Conservation (phyloP, 2,797 vertebrate genomes). For the Borostomias antarcticus region DNA sequence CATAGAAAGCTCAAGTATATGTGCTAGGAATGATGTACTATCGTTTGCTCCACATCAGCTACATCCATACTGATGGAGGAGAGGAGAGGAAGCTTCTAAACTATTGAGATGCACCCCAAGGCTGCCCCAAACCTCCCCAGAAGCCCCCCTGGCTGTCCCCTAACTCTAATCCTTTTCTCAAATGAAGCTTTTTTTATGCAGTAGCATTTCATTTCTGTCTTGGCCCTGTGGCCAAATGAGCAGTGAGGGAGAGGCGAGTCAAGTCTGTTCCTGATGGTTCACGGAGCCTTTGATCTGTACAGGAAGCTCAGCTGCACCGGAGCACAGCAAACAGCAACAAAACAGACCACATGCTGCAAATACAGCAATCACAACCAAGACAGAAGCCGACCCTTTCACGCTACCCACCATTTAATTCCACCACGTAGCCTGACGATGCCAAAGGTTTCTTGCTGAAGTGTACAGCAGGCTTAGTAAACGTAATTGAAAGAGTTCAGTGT, state of each 20-base stretch:
- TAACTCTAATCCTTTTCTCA: slow-evolving; percentile 50
- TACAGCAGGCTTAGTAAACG: background rate
- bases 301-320: background rate
- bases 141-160: slow-evolving; percentile 12
- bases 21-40: too few species aligned
- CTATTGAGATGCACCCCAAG: background rate
- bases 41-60: too few species aligned
- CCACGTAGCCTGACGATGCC: too few species aligned
- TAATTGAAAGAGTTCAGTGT: background rate
- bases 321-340: background rate
- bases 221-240: slow-evolving; percentile 69
- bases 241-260: slow-evolving; percentile 53
- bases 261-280: background rate
- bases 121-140: background rate
- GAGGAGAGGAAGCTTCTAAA: too few species aligned
- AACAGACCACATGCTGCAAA: background rate
- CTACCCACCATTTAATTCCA: too few species aligned
- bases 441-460: too few species aligned
- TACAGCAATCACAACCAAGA: background rate
- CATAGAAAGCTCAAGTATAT: too few species aligned
- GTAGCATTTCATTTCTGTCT: slow-evolving; percentile 67
- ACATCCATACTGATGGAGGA: too few species aligned
- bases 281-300: background rate
- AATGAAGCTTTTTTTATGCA: slow-evolving; percentile 59
- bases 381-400: background rate